Base-by-base conservation (phyloP, 2,888 invertebrate genomes). In the Archips crataeganus region DNA sequence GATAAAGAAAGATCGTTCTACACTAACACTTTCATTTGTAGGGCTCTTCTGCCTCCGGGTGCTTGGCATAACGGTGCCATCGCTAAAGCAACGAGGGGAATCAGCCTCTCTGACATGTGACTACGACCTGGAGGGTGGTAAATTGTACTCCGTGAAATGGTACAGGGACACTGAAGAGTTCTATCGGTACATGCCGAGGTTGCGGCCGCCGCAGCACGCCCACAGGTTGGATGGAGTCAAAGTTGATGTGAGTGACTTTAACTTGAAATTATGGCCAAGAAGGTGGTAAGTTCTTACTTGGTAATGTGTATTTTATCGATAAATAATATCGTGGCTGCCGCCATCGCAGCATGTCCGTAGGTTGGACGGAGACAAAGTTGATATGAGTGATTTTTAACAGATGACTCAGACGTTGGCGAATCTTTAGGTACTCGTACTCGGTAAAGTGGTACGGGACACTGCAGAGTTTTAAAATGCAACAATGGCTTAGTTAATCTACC, bases 131-230 rank as follows among this genome's bases (percentile, higher is more conserved):
- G 96, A 96, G 75, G 96, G 95, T 0, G 95, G 96, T 13, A 94
- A 95, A 59, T 88, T 96, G 63, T 96, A 96, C 85, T 95, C 96
- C 15, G 96, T 96, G 66, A 96, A 96, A 85, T 96, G 96, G 95
- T 96, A 96, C 87, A 92, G 96, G 65, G 96, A 96, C 76, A 95
- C 95, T 80, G 95, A 96, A 80, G 96, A 96, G 86, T 96, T 96
- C 86, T 96, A 96, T 88, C 93, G 96, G 75, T 96, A 95, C 81
- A 95, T 96, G 87, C 96, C 96, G 3, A 92, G 94, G 62, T 89
- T 96, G 79, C 91, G 94, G 78, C 96, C 96, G 0, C 95, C 95
- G 61, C 95, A 95, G 66, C 96, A 96, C 82, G 95, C 95, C 49
- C 96, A 96, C 82, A 93, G 90, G 60, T 90, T 95, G 71, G 95